Conservation (phyloP, 1,140 invertebrate genomes). For the Triops cancriformis region DNA sequence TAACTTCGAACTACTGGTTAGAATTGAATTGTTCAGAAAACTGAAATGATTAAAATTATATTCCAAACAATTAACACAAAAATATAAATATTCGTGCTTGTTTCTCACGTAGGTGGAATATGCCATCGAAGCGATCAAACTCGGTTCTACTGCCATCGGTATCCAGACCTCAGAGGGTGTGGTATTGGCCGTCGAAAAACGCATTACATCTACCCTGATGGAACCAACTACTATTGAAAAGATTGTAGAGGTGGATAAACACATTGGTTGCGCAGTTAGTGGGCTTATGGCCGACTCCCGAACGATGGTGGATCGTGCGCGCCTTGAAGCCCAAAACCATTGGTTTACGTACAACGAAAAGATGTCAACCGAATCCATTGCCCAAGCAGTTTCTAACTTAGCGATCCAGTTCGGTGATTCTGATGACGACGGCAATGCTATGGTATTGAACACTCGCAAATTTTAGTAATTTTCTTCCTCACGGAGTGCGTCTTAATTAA, state of each 20-base stretch:
- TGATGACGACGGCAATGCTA: constrained; percentile 87
- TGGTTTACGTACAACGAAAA: constrained; percentile 96
- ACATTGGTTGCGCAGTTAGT: constrained; percentile 94
- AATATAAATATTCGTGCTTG: too few species aligned
- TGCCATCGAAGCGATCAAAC: constrained; percentile 99
- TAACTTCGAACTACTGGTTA: too few species aligned
- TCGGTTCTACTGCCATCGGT: constrained; percentile 97
- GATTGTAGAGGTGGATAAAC: constrained; percentile 90
- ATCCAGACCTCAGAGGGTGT: constrained; percentile 91
- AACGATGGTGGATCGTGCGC: constrained; percentile 86
- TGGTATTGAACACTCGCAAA: constrained; percentile 51
- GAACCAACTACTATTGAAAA: constrained; percentile 94
- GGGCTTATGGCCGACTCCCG: constrained; percentile 97
- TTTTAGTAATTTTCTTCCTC: too few species aligned
- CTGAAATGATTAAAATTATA: too few species aligned
- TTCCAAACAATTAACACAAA: too few species aligned
- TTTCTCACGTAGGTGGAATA: constrained; percentile 75
- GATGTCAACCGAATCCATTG: constrained; percentile 94
- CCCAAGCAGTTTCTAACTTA: constrained; percentile 94
- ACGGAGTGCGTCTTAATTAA: too few species aligned
- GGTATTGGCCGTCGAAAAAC: constrained; percentile 93
- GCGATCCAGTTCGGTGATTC: constrained; percentile 98
- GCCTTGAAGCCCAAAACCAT: constrained; percentile 93
- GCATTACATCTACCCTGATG: constrained; percentile 94
- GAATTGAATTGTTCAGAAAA: too few species aligned